Base-by-base conservation (phyloP, 2,797 vertebrate species). In the Scolopax bukidnonensis region DNA sequence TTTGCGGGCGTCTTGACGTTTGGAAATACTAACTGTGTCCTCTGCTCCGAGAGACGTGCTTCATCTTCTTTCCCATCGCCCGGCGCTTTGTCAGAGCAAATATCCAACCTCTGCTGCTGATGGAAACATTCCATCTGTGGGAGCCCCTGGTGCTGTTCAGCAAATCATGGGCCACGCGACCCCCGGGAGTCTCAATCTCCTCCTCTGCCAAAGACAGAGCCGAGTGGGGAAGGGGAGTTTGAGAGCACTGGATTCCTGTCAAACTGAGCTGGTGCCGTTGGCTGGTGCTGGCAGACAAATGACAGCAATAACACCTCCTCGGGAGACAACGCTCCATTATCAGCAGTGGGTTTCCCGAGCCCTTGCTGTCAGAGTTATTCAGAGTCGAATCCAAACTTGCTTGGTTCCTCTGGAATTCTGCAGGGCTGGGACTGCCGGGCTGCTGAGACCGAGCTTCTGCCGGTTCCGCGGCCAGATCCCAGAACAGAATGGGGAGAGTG, bases 121-220 rank as follows among this genome's bases (percentile, higher is more conserved):
- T 65, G 61, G 61, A 7, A 30, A 0, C 9, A 51, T 28, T 11
- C 4, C 25, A 32, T 54, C 56, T 25, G 24, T 21, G 3, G 8
- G 3, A 0, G 17, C 20, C 20, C 10, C n/a, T 32, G 1, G 40
- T 80, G 63, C 73, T 53, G 7, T 7, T 19, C 32, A 18, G 32
- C 57, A 77, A 38, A 71, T 63, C 36, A 24, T 28, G 28, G 45
- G 9, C 78, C 54, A 14, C 3, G 6, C 53, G 40, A 1, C 21
- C 21, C 24, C 47, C 12, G 1, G 0, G 57, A 18, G 11, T 38
- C 65, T 38, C 9, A 4, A 0, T 63, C 4, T 38, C 2, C 0
- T 76, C 24, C 69, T 75, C 27, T 57, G 47, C 53, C 53, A 5
- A 40, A 77, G 38, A 13, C 12, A 1, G 21, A 30, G 33, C 28